Percentiles rank a stretch among this genome's conserved stretches.
Conservation (phyloP, 2,113 vertebrate species). For the Amblyopsis rosae region DNA sequence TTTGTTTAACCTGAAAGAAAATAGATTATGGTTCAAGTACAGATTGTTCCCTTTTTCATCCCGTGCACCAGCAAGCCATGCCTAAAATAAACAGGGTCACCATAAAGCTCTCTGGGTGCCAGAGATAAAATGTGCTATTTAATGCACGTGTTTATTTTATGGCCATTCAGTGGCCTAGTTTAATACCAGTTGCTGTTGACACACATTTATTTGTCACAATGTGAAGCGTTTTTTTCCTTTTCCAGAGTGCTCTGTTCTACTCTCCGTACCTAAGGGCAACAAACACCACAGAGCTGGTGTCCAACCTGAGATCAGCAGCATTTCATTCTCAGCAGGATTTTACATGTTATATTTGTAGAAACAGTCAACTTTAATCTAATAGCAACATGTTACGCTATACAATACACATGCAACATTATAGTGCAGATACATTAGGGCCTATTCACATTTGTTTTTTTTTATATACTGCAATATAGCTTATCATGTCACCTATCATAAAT, state of each 20-base stretch:
- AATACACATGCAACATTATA: too few relatives aligned
- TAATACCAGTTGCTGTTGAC: not conserved
- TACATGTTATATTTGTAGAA: too few relatives aligned
- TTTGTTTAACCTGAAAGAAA: too few relatives aligned
- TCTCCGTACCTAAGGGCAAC: not conserved
- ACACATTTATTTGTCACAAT: not conserved
- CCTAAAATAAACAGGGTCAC: slow-evolving; percentile 9
- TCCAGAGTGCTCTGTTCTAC: not conserved
- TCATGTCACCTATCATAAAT: too few relatives aligned
- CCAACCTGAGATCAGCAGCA: too few relatives aligned
- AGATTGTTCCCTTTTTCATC: not conserved
- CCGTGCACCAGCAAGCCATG: not conserved
- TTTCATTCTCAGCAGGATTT: too few relatives aligned
- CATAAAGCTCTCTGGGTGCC: not conserved
- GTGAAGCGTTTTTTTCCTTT: not conserved
- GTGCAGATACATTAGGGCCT: too few relatives aligned
- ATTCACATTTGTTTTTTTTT: too few relatives aligned
- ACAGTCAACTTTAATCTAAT: too few relatives aligned
- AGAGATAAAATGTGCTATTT: slow-evolving; percentile 1
- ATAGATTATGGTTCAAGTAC: not conserved
- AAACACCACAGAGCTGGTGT: too few relatives aligned
- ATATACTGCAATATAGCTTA: too few relatives aligned
- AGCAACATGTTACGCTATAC: too few relatives aligned
- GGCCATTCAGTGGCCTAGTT: not conserved
- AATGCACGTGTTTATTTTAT: not conserved